phyloP scores from a whole-genome alignment of 2,888 invertebrate genomes.

The Syritta pipiens region DNA sequence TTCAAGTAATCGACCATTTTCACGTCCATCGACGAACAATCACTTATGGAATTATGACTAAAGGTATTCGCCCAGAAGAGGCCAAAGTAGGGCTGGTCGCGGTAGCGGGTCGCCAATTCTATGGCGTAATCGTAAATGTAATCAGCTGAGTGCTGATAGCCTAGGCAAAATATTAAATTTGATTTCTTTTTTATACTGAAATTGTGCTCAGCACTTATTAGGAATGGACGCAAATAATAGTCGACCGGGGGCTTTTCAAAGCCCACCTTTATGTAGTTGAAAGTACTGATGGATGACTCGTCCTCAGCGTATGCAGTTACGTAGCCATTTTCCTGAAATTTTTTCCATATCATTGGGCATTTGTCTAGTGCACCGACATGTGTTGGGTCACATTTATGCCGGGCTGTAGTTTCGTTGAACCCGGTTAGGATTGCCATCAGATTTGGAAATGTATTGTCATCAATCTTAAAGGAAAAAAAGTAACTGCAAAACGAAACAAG shows the following conservation, averaged over 20 bases:
- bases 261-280: conserved; percentile 85
- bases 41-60: conserved; percentile 86
- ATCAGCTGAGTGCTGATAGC: conserved; percentile 84
- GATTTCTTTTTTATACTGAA: conserved; percentile 80
- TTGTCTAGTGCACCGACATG: conserved; percentile 83
- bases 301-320: conserved; percentile 91
- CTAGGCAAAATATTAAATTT: conserved; percentile 82
- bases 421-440: conserved; percentile 91
- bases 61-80: conserved; percentile 90
- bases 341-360: conserved; percentile 88
- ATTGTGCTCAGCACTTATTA: conserved; percentile 84
- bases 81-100: conserved; percentile 84
- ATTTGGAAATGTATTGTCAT: conserved; percentile 95
- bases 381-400: conserved; percentile 80
- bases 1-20: conserved; percentile 82
- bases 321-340: conserved; percentile 85
- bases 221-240: conserved; percentile 88
- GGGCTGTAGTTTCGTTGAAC: conserved; percentile 80
- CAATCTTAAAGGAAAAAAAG: conserved; percentile 81
- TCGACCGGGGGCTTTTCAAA: conserved; percentile 88
- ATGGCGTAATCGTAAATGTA: conserved; percentile 85
- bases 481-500: not conserved
- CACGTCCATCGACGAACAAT: conserved; percentile 84
- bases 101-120: conserved; percentile 84
- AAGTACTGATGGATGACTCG: conserved; percentile 84